Base-by-base conservation (phyloP, 2,797 vertebrate genomes). In the Discoglossus pictus region DNA sequence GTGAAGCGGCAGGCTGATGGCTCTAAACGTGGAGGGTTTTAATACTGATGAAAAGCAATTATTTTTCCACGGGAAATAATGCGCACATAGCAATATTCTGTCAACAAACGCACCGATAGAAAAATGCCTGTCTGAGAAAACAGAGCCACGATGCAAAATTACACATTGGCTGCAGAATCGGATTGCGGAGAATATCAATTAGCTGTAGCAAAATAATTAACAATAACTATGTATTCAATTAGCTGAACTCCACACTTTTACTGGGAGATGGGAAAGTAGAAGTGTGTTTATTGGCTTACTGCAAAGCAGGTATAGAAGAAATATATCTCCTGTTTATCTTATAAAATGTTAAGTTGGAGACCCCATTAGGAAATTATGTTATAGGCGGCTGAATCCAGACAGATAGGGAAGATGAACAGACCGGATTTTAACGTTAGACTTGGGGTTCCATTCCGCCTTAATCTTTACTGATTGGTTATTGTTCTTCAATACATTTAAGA, bases 131-230 rank as follows among this genome's bases (percentile, higher is more conserved):
- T 0, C 50, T 50, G 25, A 60, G 50, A 53, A 78, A 70, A 38
- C 84, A 80, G 27, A 71, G 54, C 65, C 65, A 72, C 18, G 78
- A 75, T 75, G 81, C 84, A 87, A 83, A 84, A 87, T 75, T 85
- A 84, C 73, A 83, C 84, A 80, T 84, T 83, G 78, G 82, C 81
- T 75, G 39, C 75, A 86, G 73, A 84, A 77, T 76, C 81, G 76
- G 75, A 88, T 83, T 80, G 85, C 68, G 73, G 83, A 78, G 90
- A 90, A 91, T 91, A 92, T 82, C 88, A 95, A 93, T 90, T 91
- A 92, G 84, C 78, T 25, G 2, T 76, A 82, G 86, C 79, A 88
- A 90, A 92, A 92, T 92, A 93, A 94, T 92, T 92, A 94, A 92
- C 82, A 86, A 76, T 73, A 80, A 83, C 78, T 78, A 76, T 85